Conservation (phyloP, 2,888 invertebrate genomes). For the Chironomus tentans region DNA sequence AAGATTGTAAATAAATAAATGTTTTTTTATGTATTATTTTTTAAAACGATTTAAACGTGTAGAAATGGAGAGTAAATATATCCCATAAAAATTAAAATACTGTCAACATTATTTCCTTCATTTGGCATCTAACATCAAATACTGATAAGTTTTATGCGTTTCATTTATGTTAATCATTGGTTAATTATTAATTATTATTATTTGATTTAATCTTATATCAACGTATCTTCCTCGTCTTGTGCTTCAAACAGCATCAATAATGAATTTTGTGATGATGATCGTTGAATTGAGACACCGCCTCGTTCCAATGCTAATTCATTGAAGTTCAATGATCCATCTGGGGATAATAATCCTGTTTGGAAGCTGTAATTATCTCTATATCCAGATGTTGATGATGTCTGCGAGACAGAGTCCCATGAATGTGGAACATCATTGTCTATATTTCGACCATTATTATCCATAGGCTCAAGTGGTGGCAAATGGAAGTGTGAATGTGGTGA, state of each 20-base stretch:
- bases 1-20: too few relatives aligned
- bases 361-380: slow-evolving; percentile 61
- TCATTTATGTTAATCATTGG: not conserved
- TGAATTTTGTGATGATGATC: slow-evolving; percentile 68
- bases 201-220: slow-evolving; percentile 49
- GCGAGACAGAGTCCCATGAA: slow-evolving; percentile 73
- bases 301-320: slow-evolving; percentile 44
- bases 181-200: not conserved
- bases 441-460: slow-evolving; percentile 31
- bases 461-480: slow-evolving; percentile 30
- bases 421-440: slow-evolving; percentile 48
- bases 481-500: slow-evolving; percentile 35
- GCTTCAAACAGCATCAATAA: slow-evolving; percentile 65
- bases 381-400: slow-evolving; percentile 79
- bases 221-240: slow-evolving; percentile 80
- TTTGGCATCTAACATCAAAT: slow-evolving; percentile 7
- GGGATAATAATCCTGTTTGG: slow-evolving; percentile 42
- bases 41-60: too few relatives aligned
- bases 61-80: too few relatives aligned
- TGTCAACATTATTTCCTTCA: not conserved
- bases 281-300: slow-evolving; percentile 55
- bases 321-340: slow-evolving; percentile 47
- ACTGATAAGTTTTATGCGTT: not conserved
- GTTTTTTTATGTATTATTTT: too few relatives aligned
- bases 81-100: not conserved